A percentile compares a stretch with the other conserved stretches of the same genome.
Conservation (phyloP, 2,888 invertebrate genomes). For the Tipula helvola region DNA sequence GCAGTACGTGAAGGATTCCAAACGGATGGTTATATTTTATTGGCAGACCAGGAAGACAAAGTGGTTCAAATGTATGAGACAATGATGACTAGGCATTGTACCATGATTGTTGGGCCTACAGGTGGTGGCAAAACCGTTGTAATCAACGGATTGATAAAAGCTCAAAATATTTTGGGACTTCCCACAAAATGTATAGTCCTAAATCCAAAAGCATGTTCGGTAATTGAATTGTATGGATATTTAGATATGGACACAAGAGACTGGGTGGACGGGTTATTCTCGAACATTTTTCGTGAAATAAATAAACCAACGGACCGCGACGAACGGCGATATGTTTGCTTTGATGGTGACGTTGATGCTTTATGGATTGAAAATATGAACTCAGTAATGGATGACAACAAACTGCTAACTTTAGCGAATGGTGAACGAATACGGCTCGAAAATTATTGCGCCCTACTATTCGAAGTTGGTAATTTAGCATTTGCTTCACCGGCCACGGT, state of each 20-base stretch:
- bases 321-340: constrained; percentile 72
- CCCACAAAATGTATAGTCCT: constrained; percentile 68
- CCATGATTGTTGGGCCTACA: constrained; percentile 86
- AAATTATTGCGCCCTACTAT: constrained; percentile 68
- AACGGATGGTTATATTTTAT: constrained; percentile 53
- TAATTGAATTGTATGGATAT: constrained; percentile 79
- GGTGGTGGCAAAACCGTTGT: constrained; percentile 88
- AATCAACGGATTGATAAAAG: constrained; percentile 60
- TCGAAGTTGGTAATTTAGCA: constrained; percentile 80
- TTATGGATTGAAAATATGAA: constrained; percentile 97
- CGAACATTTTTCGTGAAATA: constrained; percentile 82
- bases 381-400: constrained; percentile 93
- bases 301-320: constrained; percentile 52
- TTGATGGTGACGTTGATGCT: constrained; percentile 90
- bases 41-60: constrained; percentile 69
- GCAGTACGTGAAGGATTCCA: constrained; percentile 57
- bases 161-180: constrained; percentile 61
- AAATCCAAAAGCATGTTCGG: constrained; percentile 86
- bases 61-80: constrained; percentile 86
- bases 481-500: constrained; percentile 90
- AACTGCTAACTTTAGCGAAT: constrained; percentile 76
- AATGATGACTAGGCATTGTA: constrained; percentile 87
- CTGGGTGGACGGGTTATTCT: constrained; percentile 87
- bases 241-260: constrained; percentile 76
- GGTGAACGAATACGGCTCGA: constrained; percentile 77